Evolutionary conservation across 2,888 invertebrate species (phyloP).

Genomic region (Drosophila fulvimacula): DNA sequence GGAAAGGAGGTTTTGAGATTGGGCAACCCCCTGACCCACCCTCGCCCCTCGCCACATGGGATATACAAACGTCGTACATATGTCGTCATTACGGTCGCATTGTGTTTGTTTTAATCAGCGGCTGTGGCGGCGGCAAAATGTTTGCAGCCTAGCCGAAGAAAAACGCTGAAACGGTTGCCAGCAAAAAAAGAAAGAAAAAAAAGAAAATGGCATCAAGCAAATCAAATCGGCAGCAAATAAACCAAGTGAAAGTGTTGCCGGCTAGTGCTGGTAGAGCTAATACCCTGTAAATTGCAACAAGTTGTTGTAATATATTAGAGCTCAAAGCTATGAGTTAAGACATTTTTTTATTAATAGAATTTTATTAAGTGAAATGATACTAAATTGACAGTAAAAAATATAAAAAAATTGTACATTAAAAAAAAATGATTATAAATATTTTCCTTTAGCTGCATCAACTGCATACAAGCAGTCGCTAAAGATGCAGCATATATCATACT

Average conservation of each 20-base stretch:
- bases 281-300: background rate
- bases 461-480: too few relatives aligned
- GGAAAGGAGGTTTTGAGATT: slow-evolving; percentile 70
- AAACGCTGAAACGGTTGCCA: slow-evolving; percentile 17
- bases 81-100: slow-evolving; percentile 79
- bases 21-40: slow-evolving; percentile 11
- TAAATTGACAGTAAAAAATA: too few relatives aligned
- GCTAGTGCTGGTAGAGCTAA: background rate
- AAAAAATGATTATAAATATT: too few relatives aligned
- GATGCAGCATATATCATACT: too few relatives aligned
- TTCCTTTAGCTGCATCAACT: too few relatives aligned
- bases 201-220: slow-evolving; percentile 53
- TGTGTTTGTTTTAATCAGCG: slow-evolving; percentile 80
- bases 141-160: slow-evolving; percentile 56
- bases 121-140: slow-evolving; percentile 64
- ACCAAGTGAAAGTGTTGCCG: slow-evolving; percentile 18
- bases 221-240: slow-evolving; percentile 57
- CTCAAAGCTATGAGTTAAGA: background rate
- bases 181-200: slow-evolving; percentile 22
- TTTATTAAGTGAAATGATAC: background rate
- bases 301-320: background rate
- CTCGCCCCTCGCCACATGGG: background rate
- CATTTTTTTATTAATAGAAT: background rate
- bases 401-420: too few relatives aligned
- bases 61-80: slow-evolving; percentile 59